phyloP scores from a whole-genome alignment of 2,888 invertebrate species.

The Pilophorus perplexus region DNA sequence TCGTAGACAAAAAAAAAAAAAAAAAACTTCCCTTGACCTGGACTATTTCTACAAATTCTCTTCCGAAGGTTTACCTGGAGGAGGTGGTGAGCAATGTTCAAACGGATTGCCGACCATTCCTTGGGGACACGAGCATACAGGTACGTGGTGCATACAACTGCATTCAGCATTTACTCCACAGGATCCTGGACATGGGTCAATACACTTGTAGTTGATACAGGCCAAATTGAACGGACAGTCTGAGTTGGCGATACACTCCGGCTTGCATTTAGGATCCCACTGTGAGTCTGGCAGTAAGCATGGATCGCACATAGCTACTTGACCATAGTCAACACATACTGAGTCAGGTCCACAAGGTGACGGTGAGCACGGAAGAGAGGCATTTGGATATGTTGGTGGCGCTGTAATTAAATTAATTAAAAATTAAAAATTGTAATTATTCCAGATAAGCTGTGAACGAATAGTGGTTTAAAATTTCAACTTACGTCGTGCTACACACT shows the following conservation, averaged over 20 bases:
- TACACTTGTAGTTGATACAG: conserved; percentile 70
- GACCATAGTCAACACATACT: conserved; percentile 69
- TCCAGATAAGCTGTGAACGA: conserved; percentile 37
- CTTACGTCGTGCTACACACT: conserved; percentile 63
- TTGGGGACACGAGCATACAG: conserved; percentile 67
- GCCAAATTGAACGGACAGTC: conserved; percentile 77
- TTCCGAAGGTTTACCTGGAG: conserved; percentile 53
- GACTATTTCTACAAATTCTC: too few species aligned
- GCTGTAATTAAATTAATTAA: conserved; percentile 53
- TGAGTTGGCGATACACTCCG: conserved; percentile 76
- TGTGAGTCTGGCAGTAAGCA: conserved; percentile 67
- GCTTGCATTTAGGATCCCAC: conserved; percentile 72
- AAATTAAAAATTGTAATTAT: not conserved
- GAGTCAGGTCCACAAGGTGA: conserved; percentile 71
- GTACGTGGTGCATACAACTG: conserved; percentile 67
- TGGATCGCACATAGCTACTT: conserved; percentile 76
- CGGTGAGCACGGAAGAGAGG: conserved; percentile 68
- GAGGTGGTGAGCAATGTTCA: conserved; percentile 66
- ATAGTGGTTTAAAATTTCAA: conserved; percentile 37
- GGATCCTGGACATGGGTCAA: conserved; percentile 75
- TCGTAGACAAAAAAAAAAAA: not conserved
- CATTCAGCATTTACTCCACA: conserved; percentile 74
- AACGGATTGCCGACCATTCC: conserved; percentile 74
- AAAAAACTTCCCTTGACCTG: not conserved
- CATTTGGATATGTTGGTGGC: conserved; percentile 59